Conservation (phyloP, 2,888 invertebrate genomes). For the Drosophila gaucha region DNA sequence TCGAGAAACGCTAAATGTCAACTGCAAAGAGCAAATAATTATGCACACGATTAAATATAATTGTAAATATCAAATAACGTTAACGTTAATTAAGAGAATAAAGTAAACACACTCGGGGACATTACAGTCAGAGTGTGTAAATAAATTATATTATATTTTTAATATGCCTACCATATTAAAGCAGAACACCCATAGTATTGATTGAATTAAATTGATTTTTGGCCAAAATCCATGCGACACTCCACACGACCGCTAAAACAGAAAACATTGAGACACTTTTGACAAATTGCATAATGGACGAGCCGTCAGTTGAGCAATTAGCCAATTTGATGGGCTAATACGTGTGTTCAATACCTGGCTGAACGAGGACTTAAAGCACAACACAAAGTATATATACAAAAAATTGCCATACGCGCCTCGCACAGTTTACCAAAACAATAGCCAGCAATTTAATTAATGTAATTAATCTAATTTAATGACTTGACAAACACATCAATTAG, state of each 20-base stretch:
- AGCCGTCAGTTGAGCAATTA: slow-evolving; percentile 57
- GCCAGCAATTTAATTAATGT: slow-evolving; percentile 74
- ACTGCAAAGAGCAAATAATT: background rate
- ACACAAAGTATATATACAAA: background rate
- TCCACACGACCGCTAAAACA: background rate
- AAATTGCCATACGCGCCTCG: slow-evolving; percentile 28
- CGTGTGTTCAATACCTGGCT: slow-evolving; percentile 28
- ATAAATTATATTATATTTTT: slow-evolving; percentile 5
- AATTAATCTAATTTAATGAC: slow-evolving; percentile 82
- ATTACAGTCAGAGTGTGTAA: background rate
- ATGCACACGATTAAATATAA: background rate
- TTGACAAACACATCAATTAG: slow-evolving; percentile 82
- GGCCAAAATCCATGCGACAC: background rate
- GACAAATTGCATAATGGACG: slow-evolving; percentile 52
- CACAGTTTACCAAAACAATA: slow-evolving; percentile 24
- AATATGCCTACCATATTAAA: background rate
- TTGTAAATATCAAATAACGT: slow-evolving; percentile 6
- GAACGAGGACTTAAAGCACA: slow-evolving; percentile 5
- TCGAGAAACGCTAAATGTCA: too few species aligned
- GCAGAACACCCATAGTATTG: background rate
- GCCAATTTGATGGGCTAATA: slow-evolving; percentile 46
- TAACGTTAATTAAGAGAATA: slow-evolving; percentile 9
- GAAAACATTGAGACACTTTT: slow-evolving; percentile 29
- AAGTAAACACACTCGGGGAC: slow-evolving; percentile 1
- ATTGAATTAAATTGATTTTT: background rate